Percentiles rank a stretch among this genome's conserved stretches.
These are phyloP conservation scores for Lepilemur septentrionalis DNA, from an alignment of 2,797 vertebrate genomes.

Conservation along the genomic window DNA sequence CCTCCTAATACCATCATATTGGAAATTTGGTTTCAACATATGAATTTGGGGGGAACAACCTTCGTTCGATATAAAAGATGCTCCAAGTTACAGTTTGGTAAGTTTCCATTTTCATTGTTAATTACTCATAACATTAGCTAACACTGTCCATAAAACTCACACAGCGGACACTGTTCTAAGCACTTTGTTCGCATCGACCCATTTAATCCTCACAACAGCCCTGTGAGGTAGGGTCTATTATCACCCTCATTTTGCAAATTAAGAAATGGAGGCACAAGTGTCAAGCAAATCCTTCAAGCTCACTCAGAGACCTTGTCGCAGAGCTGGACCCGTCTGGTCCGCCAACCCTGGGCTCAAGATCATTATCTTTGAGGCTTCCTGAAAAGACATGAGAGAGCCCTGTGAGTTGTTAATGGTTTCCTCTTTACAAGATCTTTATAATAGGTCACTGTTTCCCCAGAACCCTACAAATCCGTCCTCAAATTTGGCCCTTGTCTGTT, in stretches of 20 bases:
- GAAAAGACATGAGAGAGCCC: not conserved
- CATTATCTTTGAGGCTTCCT: not conserved
- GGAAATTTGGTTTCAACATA: not conserved
- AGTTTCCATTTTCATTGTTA: not conserved
- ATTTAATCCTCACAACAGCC: not conserved
- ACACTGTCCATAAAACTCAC: not conserved
- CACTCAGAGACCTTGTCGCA: not conserved
- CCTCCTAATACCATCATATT: not conserved
- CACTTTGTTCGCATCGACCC: not conserved
- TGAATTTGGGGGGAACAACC: not conserved
- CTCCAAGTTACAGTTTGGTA: not conserved
- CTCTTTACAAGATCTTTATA: not conserved
- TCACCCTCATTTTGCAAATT: not conserved
- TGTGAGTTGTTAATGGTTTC: not conserved
- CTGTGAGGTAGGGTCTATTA: not conserved
- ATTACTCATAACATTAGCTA: not conserved
- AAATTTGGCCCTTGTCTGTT: not conserved
- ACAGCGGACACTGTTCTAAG: not conserved
- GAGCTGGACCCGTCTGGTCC: not conserved
- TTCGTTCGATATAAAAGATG: not conserved
- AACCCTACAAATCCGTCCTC: not conserved
- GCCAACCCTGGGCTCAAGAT: not conserved
- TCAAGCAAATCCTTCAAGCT: not conserved
- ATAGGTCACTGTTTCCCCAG: not conserved
- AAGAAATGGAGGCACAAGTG: not conserved